These are phyloP conservation scores for Hystrix cristata DNA, from an alignment of 2,113 vertebrate species.

Conservation along the genomic window DNA sequence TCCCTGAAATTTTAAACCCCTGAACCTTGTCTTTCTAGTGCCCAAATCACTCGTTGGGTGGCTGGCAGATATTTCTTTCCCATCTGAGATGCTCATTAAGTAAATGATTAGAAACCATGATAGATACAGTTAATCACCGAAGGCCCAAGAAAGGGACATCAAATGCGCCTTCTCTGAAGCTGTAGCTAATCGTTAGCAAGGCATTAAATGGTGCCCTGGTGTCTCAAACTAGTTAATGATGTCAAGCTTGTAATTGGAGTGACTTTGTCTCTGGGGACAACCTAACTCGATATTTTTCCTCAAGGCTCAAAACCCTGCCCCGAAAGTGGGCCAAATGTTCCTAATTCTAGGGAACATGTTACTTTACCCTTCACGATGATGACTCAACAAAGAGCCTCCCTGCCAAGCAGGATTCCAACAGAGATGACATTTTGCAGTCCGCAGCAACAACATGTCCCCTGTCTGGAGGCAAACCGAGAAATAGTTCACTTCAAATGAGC, in stretches of 20 bases:
- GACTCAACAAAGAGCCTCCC: constrained; percentile 71
- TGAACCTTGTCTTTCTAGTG: constrained; percentile 5
- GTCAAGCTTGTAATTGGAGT: constrained; percentile 67
- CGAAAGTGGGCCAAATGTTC: constrained; percentile 79
- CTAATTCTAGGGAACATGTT: constrained; percentile 80
- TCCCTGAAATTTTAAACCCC: constrained; percentile 10
- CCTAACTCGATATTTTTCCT: constrained; percentile 77
- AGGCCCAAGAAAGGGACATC: constrained; percentile 65
- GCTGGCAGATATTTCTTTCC: constrained; percentile 60
- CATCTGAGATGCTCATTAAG: constrained; percentile 72
- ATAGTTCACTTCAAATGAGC: constrained; percentile 77
- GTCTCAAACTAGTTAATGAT: constrained; percentile 69
- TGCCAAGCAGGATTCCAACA: constrained; percentile 69
- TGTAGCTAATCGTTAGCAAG: constrained; percentile 72
- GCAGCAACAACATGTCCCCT: constrained; percentile 64
- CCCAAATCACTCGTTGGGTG: constrained; percentile 51
- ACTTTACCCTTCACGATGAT: constrained; percentile 75
- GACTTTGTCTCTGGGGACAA: constrained; percentile 66
- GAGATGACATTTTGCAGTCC: constrained; percentile 81
- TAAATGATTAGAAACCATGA: constrained; percentile 77
- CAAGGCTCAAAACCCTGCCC: constrained; percentile 74
- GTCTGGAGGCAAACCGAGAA: constrained; percentile 76
- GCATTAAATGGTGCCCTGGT: constrained; percentile 35
- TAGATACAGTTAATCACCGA: constrained; percentile 66
- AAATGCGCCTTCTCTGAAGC: constrained; percentile 42